A percentile compares a stretch with the other conserved stretches of the same genome.
phyloP scores from a whole-genome alignment of 2,797 vertebrate species.

The Typhlichthys eigenmanni region DNA sequence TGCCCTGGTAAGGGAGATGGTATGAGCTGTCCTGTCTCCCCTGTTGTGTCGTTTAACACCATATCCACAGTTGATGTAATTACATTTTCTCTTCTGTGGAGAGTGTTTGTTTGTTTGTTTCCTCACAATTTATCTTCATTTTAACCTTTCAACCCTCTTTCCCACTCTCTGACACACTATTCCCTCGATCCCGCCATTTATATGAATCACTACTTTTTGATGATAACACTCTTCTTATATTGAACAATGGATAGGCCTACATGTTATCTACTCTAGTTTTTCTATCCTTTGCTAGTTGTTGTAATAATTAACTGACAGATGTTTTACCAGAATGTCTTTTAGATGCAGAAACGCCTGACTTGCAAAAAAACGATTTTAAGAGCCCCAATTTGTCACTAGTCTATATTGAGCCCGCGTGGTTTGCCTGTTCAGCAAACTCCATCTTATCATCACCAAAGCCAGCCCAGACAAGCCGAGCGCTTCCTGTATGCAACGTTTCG shows the following conservation, averaged over 20 bases:
- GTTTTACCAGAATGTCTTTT: slow-evolving; percentile 2
- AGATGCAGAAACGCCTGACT: background rate
- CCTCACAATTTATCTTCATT: background rate
- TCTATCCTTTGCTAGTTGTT: background rate
- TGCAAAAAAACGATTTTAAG: background rate
- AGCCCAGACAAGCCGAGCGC: background rate
- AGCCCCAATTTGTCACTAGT: background rate
- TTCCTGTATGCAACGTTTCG: slow-evolving; percentile 14
- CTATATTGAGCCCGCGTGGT: background rate
- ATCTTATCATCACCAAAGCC: background rate
- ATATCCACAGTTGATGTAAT: too few relatives aligned
- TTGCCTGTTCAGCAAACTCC: background rate
- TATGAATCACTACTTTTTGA: background rate
- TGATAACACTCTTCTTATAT: background rate
- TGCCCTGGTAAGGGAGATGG: too few relatives aligned
- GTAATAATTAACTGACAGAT: background rate
- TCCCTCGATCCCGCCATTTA: background rate
- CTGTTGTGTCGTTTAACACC: too few relatives aligned
- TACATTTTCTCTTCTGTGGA: too few relatives aligned
- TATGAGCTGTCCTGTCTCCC: too few relatives aligned
- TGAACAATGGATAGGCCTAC: background rate
- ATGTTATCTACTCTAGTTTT: background rate
- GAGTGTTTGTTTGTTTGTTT: background rate
- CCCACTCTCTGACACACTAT: background rate
- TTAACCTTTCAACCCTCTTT: background rate